These are phyloP conservation scores for Salmo trutta DNA, from an alignment of 2,797 vertebrate species.

Conservation along the genomic window DNA sequence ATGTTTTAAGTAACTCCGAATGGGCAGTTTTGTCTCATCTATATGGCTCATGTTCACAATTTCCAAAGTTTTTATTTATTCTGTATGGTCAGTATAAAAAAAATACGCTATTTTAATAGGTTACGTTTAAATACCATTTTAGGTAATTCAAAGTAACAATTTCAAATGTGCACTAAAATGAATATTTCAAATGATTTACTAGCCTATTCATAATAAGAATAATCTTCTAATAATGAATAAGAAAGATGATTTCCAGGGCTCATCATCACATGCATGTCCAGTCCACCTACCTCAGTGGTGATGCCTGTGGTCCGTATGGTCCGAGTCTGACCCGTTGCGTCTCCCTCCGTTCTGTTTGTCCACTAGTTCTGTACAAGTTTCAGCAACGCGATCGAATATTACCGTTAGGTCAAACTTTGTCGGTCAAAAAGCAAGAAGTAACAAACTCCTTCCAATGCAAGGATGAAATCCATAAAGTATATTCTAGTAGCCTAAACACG, in stretches of 20 bases:
- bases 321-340: not conserved
- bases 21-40: no score
- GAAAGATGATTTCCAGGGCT: not conserved
- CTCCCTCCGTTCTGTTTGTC: conserved; percentile 17
- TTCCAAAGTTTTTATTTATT: no score
- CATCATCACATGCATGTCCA: conserved; percentile 3
- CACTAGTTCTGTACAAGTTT: conserved; percentile 20
- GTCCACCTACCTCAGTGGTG: not conserved
- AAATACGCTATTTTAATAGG: no score
- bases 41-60: no score
- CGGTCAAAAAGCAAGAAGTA: conserved; percentile 19
- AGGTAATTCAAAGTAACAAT: not conserved
- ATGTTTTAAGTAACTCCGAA: not conserved
- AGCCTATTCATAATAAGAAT: not conserved
- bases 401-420: conserved; percentile 9
- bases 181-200: not conserved
- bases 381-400: not conserved
- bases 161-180: not conserved
- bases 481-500: not conserved
- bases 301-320: not conserved
- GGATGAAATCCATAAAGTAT: conserved; percentile 36
- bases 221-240: not conserved
- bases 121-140: not conserved
- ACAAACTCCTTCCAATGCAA: conserved; percentile 28
- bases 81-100: no score